Percentiles rank a stretch among this genome's conserved stretches.
These are phyloP conservation scores for Dichetophora obliterata DNA, from an alignment of 2,888 invertebrate genomes.

Conservation along the genomic window DNA sequence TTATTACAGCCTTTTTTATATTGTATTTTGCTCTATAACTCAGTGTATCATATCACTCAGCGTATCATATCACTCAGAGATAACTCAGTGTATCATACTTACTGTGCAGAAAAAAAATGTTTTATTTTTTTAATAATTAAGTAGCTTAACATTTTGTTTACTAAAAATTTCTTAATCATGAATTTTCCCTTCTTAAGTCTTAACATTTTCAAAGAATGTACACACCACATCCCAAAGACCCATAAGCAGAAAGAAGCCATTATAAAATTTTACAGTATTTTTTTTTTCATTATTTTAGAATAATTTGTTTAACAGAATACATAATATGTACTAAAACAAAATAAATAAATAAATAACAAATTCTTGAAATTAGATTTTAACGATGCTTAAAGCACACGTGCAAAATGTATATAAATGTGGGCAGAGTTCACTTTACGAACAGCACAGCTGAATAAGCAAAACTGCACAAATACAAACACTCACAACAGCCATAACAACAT, in stretches of 20 bases:
- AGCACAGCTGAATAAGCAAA: no score
- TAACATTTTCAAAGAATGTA: no score
- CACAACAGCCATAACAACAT: neutral
- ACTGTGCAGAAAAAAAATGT: no score
- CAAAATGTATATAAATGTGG: neutral
- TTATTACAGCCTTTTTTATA: no score
- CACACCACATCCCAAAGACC: neutral
- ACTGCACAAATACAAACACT: neutral
- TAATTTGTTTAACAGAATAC: neutral
- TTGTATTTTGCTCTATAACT: no score
- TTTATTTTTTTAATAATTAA: no score
- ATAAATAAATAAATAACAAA: neutral
- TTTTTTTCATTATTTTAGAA: neutral
- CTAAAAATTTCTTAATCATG: no score
- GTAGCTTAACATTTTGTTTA: no score
- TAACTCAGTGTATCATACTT: no score
- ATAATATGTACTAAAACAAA: neutral
- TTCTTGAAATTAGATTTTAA: slow-evolving; percentile 38
- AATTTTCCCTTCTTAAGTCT: no score
- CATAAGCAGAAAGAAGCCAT: neutral
- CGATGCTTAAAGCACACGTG: slow-evolving; percentile 15
- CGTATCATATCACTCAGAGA: no score
- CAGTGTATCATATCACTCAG: no score
- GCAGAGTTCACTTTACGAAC: neutral
- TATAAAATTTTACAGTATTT: neutral